Conservation (phyloP, 2,113 vertebrate genomes). For the Eulemur macaco region DNA sequence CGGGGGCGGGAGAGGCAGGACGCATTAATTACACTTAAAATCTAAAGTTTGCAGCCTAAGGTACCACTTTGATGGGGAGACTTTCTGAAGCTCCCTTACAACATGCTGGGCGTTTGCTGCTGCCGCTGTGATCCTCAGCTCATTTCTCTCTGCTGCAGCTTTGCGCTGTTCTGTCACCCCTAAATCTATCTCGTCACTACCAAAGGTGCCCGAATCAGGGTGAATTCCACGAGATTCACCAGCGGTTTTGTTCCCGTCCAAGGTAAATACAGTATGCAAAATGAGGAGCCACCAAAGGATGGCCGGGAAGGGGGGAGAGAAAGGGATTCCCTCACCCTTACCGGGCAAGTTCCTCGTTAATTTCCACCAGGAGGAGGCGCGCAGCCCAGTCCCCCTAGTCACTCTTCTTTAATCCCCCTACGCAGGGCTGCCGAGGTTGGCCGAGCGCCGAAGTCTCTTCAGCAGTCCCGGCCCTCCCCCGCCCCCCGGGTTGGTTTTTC, state of each 20-base stretch:
- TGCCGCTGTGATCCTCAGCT: background rate
- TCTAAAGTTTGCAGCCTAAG: background rate
- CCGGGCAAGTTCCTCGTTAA: background rate
- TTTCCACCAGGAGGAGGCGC: slow-evolving; percentile 30
- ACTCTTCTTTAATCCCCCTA: background rate
- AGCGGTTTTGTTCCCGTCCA: slow-evolving; percentile 10
- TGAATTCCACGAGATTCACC: slow-evolving; percentile 47
- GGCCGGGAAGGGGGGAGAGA: slow-evolving; percentile 32
- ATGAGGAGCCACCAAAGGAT: slow-evolving; percentile 53
- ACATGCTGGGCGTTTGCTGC: background rate
- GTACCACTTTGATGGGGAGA: background rate
- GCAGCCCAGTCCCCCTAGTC: background rate
- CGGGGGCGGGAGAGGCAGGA: slow-evolving; percentile 20
- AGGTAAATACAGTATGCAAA: slow-evolving; percentile 73
- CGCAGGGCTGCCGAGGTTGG: background rate
- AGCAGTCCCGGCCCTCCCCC: slow-evolving; percentile 9
- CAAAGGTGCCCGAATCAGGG: background rate
- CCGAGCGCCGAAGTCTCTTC: background rate
- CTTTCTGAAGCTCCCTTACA: background rate
- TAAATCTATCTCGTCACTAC: background rate
- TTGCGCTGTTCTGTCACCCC: background rate
- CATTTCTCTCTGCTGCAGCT: background rate
- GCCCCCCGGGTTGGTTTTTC: slow-evolving; percentile 77
- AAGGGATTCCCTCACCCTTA: slow-evolving; percentile 60
- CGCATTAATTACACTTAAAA: background rate